Conservation (phyloP, 1,140 invertebrate species). For the Sarcophaga peregrina region DNA sequence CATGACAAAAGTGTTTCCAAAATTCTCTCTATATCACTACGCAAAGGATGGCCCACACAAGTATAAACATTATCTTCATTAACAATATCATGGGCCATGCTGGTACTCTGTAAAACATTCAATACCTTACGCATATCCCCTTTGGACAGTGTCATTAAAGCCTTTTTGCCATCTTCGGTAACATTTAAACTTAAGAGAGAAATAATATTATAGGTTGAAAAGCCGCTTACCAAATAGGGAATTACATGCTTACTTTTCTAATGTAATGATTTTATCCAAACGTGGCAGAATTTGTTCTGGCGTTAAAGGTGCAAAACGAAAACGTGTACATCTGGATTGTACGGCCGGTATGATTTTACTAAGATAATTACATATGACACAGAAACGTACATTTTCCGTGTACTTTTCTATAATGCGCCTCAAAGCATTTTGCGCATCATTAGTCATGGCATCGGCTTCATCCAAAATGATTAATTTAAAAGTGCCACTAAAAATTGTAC, state of each 20-base stretch:
- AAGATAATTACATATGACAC: constrained; percentile 98
- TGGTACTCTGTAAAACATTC: constrained; percentile 95
- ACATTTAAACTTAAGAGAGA: constrained; percentile 77
- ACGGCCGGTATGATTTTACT: constrained; percentile 98
- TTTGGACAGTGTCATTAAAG: constrained; percentile 87
- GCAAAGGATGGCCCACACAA: constrained; percentile 95
- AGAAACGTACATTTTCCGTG: constrained; percentile 97
- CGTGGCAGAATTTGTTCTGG: constrained; percentile 90
- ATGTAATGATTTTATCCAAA: constrained; percentile 83
- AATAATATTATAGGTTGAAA: not conserved
- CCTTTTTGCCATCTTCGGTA: constrained; percentile 91
- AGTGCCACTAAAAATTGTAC: constrained; percentile 92
- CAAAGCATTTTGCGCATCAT: constrained; percentile 98
- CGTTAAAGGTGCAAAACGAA: constrained; percentile 93
- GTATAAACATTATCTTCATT: constrained; percentile 94
- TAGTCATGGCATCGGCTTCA: constrained; percentile 99
- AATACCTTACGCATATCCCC: constrained; percentile 99
- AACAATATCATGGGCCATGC: constrained; percentile 86
- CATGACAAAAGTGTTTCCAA: constrained; percentile 91
- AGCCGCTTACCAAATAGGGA: too few species aligned
- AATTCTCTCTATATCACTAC: constrained; percentile 90
- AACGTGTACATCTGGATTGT: constrained; percentile 97
- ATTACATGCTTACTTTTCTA: constrained; percentile 79
- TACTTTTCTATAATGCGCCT: constrained; percentile 99
- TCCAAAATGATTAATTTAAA: constrained; percentile 98